Percentiles rank a stretch among this genome's conserved stretches.
phyloP scores from a whole-genome alignment of 2,797 vertebrate genomes.

The Cercopithecus petaurista region DNA sequence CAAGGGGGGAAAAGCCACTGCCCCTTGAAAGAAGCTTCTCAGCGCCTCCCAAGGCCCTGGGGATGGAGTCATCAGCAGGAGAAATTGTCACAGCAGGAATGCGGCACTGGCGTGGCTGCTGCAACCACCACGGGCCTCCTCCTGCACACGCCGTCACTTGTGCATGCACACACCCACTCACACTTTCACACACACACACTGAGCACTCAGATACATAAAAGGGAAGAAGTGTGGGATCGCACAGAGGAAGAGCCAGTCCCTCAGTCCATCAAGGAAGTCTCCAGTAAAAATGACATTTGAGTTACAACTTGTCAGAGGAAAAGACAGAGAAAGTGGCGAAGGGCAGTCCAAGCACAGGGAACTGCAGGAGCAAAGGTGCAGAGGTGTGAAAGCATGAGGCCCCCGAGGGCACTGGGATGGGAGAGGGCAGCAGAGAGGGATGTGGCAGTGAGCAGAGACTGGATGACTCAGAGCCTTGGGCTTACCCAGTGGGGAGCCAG shows the following conservation, averaged over 20 bases:
- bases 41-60: constrained; percentile 65
- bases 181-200: neutral
- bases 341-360: too few species aligned
- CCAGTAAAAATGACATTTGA: neutral
- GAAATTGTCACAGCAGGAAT: constrained; percentile 64
- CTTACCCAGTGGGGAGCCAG: neutral
- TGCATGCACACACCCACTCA: fast-evolving
- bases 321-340: neutral
- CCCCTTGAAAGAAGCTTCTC: constrained; percentile 83
- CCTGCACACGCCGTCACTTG: neutral
- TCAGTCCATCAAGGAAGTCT: neutral
- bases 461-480: fast-evolving
- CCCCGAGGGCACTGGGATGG: neutral
- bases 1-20: constrained; percentile 75
- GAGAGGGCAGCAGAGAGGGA: too few species aligned
- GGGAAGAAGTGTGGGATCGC: neutral
- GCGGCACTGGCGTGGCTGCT: neutral
- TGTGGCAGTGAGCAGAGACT: neutral
- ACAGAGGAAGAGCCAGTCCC: neutral
- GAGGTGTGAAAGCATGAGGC: fast-evolving
- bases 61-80: constrained; percentile 74
- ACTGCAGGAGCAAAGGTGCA: fast-evolving
- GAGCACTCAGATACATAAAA: neutral
- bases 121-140: neutral
- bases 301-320: neutral